Conservation (phyloP, 2,113 vertebrate species). For the Melanostigma gelatinosum region DNA sequence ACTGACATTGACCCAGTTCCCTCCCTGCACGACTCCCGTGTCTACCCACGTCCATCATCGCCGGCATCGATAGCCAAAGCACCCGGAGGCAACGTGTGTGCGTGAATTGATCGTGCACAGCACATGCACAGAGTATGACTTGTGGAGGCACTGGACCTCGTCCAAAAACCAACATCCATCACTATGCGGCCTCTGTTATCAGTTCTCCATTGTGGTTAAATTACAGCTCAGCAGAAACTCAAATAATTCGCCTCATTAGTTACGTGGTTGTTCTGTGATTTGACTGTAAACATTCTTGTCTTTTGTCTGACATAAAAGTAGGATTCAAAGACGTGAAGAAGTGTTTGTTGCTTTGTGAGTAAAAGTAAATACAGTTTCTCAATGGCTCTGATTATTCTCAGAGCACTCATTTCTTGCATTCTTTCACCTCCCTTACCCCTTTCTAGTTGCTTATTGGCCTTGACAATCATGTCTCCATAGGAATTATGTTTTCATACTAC, state of each 20-base stretch:
- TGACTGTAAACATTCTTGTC: slow-evolving; percentile 14
- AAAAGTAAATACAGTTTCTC: slow-evolving; percentile 14
- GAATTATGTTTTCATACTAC: background rate
- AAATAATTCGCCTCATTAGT: slow-evolving; percentile 33
- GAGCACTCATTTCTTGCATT: background rate
- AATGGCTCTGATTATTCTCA: background rate
- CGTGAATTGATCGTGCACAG: slow-evolving; percentile 59
- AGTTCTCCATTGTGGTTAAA: slow-evolving; percentile 60
- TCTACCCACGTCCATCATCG: slow-evolving; percentile 61
- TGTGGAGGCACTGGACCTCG: slow-evolving; percentile 46
- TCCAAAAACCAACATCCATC: slow-evolving; percentile 67
- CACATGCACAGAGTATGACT: slow-evolving; percentile 38
- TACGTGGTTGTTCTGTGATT: slow-evolving; percentile 31
- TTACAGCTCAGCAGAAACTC: slow-evolving; percentile 53
- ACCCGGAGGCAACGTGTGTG: slow-evolving; percentile 36
- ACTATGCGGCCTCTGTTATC: slow-evolving; percentile 41
- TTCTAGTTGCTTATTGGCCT: background rate
- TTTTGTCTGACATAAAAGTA: slow-evolving; percentile 1
- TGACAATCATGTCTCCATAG: background rate
- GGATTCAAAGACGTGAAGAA: background rate
- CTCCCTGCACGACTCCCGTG: slow-evolving; percentile 24
- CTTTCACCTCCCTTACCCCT: background rate
- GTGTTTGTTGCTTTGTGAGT: slow-evolving; percentile 18
- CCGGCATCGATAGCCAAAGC: slow-evolving; percentile 57
- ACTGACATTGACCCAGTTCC: slow-evolving; percentile 76